phyloP scores from a whole-genome alignment of 2,888 invertebrate genomes.

The Tipula helvola region DNA sequence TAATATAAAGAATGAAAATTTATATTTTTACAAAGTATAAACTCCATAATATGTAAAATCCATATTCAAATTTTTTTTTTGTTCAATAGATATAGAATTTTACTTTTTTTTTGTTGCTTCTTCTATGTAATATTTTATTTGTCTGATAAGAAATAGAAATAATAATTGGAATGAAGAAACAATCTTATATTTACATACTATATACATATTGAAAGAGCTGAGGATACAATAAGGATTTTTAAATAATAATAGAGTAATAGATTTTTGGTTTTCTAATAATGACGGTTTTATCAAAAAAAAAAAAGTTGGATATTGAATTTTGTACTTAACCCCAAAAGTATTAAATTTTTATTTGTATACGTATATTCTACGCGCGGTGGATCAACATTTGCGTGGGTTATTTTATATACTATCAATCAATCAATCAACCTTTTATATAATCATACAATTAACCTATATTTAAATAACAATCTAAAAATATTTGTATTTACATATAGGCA shows the following conservation, averaged over 20 bases:
- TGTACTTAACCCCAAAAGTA: not conserved
- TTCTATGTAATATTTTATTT: not conserved
- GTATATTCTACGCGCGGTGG: not conserved
- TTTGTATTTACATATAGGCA: not conserved
- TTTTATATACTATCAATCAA: not conserved
- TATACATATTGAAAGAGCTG: not conserved
- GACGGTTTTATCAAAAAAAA: not conserved
- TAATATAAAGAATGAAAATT: not conserved
- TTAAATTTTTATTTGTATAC: not conserved
- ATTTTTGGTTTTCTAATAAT: not conserved
- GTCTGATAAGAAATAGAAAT: not conserved
- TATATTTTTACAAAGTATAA: not conserved
- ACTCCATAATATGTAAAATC: not conserved
- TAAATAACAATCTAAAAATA: not conserved
- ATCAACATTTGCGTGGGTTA: not conserved
- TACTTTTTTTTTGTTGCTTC: not conserved
- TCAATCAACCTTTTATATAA: not conserved
- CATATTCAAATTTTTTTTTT: not conserved
- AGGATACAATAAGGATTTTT: not conserved
- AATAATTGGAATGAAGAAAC: not conserved
- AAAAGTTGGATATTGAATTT: not conserved
- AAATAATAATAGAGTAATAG: not conserved
- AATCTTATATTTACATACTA: not conserved
- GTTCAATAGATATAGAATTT: not conserved
- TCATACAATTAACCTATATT: not conserved